These are phyloP conservation scores for Mus minutoides DNA, from an alignment of 2,797 vertebrate species.

Conservation along the genomic window DNA sequence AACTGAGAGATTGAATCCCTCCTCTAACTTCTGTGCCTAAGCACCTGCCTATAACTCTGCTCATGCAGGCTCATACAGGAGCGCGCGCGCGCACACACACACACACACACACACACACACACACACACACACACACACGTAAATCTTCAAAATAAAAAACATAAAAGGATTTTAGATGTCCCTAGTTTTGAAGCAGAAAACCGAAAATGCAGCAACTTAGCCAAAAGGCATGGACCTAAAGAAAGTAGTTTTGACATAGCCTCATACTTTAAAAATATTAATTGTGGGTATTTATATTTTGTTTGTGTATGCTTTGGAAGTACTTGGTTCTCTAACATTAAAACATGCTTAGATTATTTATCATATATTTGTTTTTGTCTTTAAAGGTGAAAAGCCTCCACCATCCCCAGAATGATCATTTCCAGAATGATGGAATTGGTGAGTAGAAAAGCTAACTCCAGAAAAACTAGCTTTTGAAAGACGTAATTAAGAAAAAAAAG, in stretches of 20 bases:
- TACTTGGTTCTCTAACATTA: neutral
- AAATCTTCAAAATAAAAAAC: neutral
- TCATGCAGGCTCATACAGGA: neutral
- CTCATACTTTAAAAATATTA: conserved; percentile 15
- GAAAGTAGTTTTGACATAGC: neutral
- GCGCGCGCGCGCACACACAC: too few species aligned
- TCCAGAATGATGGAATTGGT: conserved; percentile 97
- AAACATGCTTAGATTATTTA: conserved; percentile 36
- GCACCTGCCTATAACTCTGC: neutral
- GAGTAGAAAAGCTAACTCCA: conserved; percentile 79
- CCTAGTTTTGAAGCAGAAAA: conserved; percentile 46
- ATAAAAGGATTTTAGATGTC: conserved; percentile 15
- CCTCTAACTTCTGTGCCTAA: neutral
- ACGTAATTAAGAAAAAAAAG: neutral
- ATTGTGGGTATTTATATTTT: conserved; percentile 3
- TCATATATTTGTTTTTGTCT: conserved; percentile 74
- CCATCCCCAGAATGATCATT: conserved; percentile 95
- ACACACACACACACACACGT: neutral
- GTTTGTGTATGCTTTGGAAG: conserved; percentile 41
- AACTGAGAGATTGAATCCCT: neutral
- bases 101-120: too few species aligned
- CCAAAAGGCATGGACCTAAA: neutral
- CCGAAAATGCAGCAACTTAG: neutral
- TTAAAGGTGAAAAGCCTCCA: conserved; percentile 94
- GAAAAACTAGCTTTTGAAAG: neutral